These are phyloP conservation scores for Triplophysa tibetana DNA, from an alignment of 2,113 vertebrate genomes.

Conservation along the genomic window DNA sequence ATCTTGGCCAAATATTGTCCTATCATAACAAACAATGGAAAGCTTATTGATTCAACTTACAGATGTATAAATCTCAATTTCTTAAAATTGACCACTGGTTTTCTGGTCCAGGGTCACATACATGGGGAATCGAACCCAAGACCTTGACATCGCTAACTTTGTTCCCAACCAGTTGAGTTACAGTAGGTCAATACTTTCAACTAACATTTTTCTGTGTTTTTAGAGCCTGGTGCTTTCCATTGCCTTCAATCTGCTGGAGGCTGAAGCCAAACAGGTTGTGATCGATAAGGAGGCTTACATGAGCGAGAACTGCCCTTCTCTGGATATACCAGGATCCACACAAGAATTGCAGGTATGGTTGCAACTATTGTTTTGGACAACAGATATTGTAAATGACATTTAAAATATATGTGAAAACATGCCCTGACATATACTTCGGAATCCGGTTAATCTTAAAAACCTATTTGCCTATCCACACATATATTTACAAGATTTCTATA, in stretches of 20 bases:
- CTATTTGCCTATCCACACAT: too few relatives aligned
- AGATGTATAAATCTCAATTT: too few relatives aligned
- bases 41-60: too few relatives aligned
- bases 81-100: too few relatives aligned
- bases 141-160: neutral
- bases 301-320: constrained; percentile 75
- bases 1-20: too few relatives aligned
- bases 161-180: neutral
- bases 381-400: neutral
- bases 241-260: constrained; percentile 79
- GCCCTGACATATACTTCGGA: too few relatives aligned
- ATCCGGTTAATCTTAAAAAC: too few relatives aligned
- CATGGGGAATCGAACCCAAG: too few relatives aligned
- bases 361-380: neutral
- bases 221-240: constrained; percentile 93
- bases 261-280: constrained; percentile 73
- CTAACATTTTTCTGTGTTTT: constrained; percentile 4
- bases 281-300: constrained; percentile 81
- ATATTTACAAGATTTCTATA: too few relatives aligned
- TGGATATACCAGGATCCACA: constrained; percentile 75
- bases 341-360: constrained; percentile 80
- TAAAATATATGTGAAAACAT: too few relatives aligned
- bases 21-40: too few relatives aligned
- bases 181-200: neutral
- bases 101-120: too few relatives aligned